Base-by-base conservation (phyloP, 2,797 vertebrate species). In the Eremophila alpestris region DNA sequence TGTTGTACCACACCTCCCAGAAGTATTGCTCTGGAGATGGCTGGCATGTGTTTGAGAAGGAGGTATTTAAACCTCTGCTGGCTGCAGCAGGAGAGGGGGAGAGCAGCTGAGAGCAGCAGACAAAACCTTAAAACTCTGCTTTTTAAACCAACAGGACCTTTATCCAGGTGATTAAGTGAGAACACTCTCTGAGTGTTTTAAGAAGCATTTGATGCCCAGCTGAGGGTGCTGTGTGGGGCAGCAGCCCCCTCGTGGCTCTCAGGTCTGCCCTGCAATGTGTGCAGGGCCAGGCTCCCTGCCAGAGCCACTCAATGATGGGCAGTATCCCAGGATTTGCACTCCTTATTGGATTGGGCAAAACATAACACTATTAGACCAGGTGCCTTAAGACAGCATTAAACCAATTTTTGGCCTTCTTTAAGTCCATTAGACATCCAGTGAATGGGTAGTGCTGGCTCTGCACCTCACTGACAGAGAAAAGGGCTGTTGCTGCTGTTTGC, bases 381-480 rank as follows among this genome's bases (percentile, higher is more conserved):
- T 70, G 85, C 91, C 94, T 94, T 94, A 86, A 96, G 88, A 92
- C 56, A 94, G 60, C 79, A n/a, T 65, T 86, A 86, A 92, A 91
- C 82, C 73, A 79, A 90, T 90, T 71, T 80, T 56, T 86, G 38
- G 34, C 83, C 87, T 71, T 24, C 67, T 76, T 60, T 29, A 87
- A 92, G 70, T 95, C 83, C 63, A 40, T 90, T 84, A 95, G 84
- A 46, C 29, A 9, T 16, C n/a, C 81, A 71, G 63, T 30, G n/a
- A 81, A 60, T 45, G 58, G 62, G 63, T 38, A 7, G 32, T 14
- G 23, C 75, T 83, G 86, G 78, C 84, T 63, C 86, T 78, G 69
- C 55, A 43, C 29, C 84, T 75, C 67, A 5, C 38, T 48, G 26
- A 5, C 40, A 56, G 30, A 11, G 49, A n/a, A 24, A 34, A 76